Evolutionary conservation across 2,888 invertebrate genomes (phyloP).

Genomic region (Ptilodon capucinus): DNA sequence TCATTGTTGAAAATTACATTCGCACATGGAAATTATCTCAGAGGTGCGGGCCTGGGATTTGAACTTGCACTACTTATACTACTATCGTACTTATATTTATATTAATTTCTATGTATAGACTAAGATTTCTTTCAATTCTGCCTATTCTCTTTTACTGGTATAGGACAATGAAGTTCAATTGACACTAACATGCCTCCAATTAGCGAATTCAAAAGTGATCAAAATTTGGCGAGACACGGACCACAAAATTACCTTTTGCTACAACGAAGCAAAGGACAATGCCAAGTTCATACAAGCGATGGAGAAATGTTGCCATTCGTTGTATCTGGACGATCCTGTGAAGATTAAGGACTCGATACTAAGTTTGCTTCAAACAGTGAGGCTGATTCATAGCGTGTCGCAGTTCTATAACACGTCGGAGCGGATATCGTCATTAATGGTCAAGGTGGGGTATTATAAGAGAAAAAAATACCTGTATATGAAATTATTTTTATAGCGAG

Average conservation of each 20-base stretch:
- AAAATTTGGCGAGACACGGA: conserved; percentile 93
- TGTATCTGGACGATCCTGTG: conserved; percentile 96
- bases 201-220: conserved; percentile 90
- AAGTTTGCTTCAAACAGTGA: conserved; percentile 94
- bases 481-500: too few species aligned
- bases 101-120: too few species aligned
- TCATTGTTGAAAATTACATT: too few species aligned
- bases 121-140: too few species aligned
- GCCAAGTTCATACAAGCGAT: conserved; percentile 95
- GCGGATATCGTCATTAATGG: conserved; percentile 97
- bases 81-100: too few species aligned
- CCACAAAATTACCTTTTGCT: conserved; percentile 95
- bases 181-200: conserved; percentile 88
- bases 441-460: conserved; percentile 91
- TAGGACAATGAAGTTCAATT: conserved; percentile 89
- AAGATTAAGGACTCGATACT: conserved; percentile 95
- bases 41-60: too few species aligned
- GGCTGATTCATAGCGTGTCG: conserved; percentile 96
- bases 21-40: too few species aligned
- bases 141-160: too few species aligned
- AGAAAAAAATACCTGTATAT: too few species aligned
- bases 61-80: too few species aligned
- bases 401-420: conserved; percentile 98
- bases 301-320: conserved; percentile 96
- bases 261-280: conserved; percentile 97